phyloP scores from a whole-genome alignment of 2,113 vertebrate genomes.

The Mugil cephalus region DNA sequence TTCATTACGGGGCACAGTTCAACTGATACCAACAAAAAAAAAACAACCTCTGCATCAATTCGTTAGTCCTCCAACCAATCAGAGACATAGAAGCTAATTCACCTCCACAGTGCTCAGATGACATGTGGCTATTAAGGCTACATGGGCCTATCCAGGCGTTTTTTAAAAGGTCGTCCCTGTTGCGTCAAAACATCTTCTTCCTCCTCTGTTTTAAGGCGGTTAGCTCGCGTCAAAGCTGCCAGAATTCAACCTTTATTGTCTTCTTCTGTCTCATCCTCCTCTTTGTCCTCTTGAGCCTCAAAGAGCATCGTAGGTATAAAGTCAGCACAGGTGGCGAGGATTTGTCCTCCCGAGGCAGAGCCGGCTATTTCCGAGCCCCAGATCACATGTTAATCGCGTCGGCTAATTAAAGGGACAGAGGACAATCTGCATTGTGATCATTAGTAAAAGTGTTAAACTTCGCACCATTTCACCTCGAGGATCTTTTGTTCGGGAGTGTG shows the following conservation, averaged over 20 bases:
- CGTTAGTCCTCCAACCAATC: too few species aligned
- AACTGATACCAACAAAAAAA: too few species aligned
- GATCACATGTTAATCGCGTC: conserved; percentile 15
- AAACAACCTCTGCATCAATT: too few species aligned
- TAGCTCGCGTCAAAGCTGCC: too few species aligned
- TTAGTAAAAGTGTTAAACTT: not conserved
- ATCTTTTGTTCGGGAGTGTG: not conserved
- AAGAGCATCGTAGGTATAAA: conserved; percentile 26
- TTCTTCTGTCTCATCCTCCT: not conserved
- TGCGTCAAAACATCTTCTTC: not conserved
- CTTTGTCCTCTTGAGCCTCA: not conserved
- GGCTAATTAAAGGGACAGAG: conserved; percentile 20
- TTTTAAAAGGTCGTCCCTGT: too few species aligned
- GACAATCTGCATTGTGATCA: conserved; percentile 11
- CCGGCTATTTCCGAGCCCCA: conserved; percentile 17
- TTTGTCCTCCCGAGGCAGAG: conserved; percentile 12
- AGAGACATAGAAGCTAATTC: too few species aligned
- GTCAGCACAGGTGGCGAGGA: conserved; percentile 12
- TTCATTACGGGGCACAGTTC: too few species aligned
- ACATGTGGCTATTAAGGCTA: too few species aligned
- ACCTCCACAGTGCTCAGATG: too few species aligned
- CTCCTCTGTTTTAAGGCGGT: not conserved
- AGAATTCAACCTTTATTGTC: too few species aligned
- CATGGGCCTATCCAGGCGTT: too few species aligned
- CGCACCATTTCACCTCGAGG: not conserved